Evolutionary conservation across 2,888 invertebrate species (phyloP).

Genomic region (Pocota personata): DNA sequence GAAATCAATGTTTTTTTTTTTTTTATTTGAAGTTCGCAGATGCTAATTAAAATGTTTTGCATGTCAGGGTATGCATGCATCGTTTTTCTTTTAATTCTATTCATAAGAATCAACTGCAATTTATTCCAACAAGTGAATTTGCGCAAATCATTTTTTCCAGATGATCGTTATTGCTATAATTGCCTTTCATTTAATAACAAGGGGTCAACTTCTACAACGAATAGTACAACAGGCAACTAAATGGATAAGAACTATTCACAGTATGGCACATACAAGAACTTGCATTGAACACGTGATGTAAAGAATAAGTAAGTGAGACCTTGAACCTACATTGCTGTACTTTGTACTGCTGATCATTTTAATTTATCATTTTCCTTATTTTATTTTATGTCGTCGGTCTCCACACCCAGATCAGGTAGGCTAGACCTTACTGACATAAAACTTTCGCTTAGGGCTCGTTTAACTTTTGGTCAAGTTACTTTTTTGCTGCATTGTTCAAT

Average conservation of each 20-base stretch:
- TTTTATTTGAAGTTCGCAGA: neutral
- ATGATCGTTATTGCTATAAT: constrained; percentile 38
- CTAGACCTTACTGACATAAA: no score
- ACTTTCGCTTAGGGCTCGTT: no score
- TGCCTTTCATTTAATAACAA: constrained; percentile 34
- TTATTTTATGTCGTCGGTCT: no score
- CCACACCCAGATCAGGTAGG: no score
- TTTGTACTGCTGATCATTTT: no score
- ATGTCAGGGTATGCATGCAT: neutral
- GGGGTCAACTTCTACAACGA: constrained; percentile 27
- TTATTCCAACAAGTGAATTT: neutral
- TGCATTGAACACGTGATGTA: neutral
- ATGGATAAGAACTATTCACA: neutral
- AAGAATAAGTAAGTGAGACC: no score
- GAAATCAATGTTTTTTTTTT: neutral
- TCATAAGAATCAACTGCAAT: neutral
- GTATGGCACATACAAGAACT: neutral
- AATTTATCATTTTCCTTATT: no score
- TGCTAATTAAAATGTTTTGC: neutral
- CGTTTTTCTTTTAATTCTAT: neutral
- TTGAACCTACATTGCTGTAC: no score
- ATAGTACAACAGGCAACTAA: neutral
- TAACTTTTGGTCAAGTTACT: no score
- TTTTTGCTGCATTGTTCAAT: no score
- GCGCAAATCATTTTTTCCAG: neutral